Evolutionary conservation across 1,140 invertebrate species (phyloP).

Genomic region (Apis laboriosa): DNA sequence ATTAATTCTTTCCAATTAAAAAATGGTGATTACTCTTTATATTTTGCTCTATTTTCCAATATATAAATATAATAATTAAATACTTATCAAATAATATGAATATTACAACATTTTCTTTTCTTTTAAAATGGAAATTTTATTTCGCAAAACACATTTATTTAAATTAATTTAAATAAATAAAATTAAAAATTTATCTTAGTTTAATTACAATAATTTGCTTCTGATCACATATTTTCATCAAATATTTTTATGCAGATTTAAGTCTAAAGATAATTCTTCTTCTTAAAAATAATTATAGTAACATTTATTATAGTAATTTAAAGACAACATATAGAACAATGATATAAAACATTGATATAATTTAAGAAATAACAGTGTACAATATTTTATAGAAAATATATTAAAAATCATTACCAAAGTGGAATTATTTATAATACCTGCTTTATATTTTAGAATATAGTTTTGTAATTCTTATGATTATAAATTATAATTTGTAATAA

Average conservation of each 20-base stretch:
- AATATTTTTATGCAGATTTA: conserved; percentile 37
- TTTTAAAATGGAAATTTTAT: not conserved
- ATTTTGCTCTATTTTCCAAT: conserved; percentile 34
- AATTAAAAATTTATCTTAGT: not conserved
- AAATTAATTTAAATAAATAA: too few relatives aligned
- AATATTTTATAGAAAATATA: conserved; percentile 79
- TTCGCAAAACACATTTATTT: not conserved
- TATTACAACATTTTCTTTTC: not conserved
- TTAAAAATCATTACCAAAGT: conserved; percentile 69
- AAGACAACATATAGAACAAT: conserved; percentile 73
- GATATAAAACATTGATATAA: conserved; percentile 73
- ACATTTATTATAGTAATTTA: conserved; percentile 69
- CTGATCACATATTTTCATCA: conserved; percentile 41
- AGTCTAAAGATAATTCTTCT: conserved; percentile 46
- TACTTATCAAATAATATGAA: conserved; percentile 4
- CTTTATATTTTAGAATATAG: conserved; percentile 34
- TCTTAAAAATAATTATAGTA: conserved; percentile 56
- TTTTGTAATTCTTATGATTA: conserved; percentile 8
- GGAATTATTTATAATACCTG: conserved; percentile 56
- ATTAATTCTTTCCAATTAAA: conserved; percentile 13
- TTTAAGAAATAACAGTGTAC: conserved; percentile 75
- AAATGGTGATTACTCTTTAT: conserved; percentile 18
- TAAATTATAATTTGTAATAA: not conserved
- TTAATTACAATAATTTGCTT: conserved; percentile 37
- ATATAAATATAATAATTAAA: conserved; percentile 22